Base-by-base conservation (phyloP, 2,797 vertebrate genomes). In the Centropyge bicolor region DNA sequence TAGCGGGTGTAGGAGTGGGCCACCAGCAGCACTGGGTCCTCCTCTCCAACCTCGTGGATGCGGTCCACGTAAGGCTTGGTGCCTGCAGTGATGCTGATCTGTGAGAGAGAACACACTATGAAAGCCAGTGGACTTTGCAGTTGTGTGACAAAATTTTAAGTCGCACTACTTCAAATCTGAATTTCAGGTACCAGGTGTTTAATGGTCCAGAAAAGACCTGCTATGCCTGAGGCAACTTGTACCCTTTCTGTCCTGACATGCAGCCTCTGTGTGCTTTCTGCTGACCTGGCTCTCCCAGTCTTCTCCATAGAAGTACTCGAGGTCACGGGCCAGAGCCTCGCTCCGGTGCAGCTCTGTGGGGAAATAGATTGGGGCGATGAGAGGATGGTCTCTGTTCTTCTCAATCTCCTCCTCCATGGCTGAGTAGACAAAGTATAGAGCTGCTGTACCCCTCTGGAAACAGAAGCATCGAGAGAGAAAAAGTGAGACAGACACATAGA, bases 391-490 rank as follows among this genome's bases (percentile, higher is more conserved):
- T 86, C 94, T 93, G 82, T 96, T 96, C 80, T 77, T 94, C 60
- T 97, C 96, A 27, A 97, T 96, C 88, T 97, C 97, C 74, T 97
- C 96, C 68, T 97, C 96, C 49, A 97, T 91, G 51, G 97, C 96
- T 0, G 94, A 94, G 80, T 97, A 97, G 0, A 96, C 96, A 69
- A 94, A 96, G 90, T 96, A 96, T 17, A 97, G 94, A 17, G 96
- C 96, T n/a, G 81, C 92, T 0, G 96, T 97, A 71, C 95, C 96
- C 86, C 96, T 92, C 97, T 97, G 68, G 0, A 22, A 52, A 41
- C 11, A 78, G 12, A 68, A 14, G 5, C 3, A 74, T 27, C 61
- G 3, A 22, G n/a, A 63, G 20, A 66, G 24, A 2, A 48, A 35
- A 49, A 49, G 48, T 35, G 10, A 11, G 11, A 54, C 19, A 20